Percentiles rank a stretch among this genome's conserved stretches.
Evolutionary conservation across 2,797 vertebrate species (phyloP).

Genomic region (Phoebastria nigripes): DNA sequence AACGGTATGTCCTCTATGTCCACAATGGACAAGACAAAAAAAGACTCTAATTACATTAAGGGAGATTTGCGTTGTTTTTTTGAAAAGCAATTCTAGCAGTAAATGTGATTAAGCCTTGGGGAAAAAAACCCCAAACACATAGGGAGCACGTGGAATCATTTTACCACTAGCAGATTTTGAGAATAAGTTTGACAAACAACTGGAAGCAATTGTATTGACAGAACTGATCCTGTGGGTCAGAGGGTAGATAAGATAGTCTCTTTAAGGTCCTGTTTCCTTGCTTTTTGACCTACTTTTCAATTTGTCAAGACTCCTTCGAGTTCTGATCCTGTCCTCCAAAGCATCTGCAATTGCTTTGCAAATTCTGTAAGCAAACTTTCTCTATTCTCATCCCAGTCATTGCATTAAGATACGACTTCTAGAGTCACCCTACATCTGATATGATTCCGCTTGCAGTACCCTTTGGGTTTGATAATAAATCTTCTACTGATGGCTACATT

Average conservation of each 20-base stretch:
- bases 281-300: not conserved
- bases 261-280: not conserved
- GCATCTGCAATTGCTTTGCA: not conserved
- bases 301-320: not conserved
- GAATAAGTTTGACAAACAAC: not conserved
- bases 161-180: not conserved
- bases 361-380: not conserved
- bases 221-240: not conserved
- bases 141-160: not conserved
- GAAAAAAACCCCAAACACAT: fast-evolving
- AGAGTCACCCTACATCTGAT: not conserved
- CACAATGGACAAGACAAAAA: not conserved
- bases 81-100: not conserved
- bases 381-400: not conserved
- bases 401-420: not conserved
- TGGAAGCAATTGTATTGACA: not conserved
- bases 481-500: not conserved
- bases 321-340: not conserved
- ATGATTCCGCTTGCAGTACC: not conserved
- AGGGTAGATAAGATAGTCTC: not conserved
- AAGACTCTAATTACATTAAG: not conserved
- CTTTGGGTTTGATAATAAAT: not conserved
- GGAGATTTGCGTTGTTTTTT: not conserved
- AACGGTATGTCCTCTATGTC: not conserved
- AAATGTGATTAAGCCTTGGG: not conserved